Evolutionary conservation across 2,113 vertebrate species (phyloP), one percentile per base, ranked within the genome.

Genomic region (Ursus arctos): DNA sequence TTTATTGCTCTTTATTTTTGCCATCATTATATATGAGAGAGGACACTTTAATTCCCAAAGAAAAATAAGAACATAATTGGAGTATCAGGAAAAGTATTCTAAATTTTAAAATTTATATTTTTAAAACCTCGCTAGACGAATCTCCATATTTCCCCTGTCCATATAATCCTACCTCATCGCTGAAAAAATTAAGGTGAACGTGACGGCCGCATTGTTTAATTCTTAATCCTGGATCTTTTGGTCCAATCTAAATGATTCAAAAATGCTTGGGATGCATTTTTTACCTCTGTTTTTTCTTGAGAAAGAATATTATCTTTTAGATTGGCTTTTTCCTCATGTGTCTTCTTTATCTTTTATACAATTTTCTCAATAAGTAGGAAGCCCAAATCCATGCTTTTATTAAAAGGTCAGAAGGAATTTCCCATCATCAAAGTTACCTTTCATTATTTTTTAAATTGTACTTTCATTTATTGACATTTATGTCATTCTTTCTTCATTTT

Each of bases 251-350:
- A 97, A 57, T 85, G 31, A 47, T 51, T 87, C 24, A 71, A 76
- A 98, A 92, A 59, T 90, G 18, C 24, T 82, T 92, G 57, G n/a
- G n/a, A 80, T 87, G 33, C 12, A 72, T 67, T 96, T 79, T 96
- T 21, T 24, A 86, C 43, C 15, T 63, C 55, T 88, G 28, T 49
- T 47, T 18, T 31, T 88, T 79, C 49, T 80, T 82, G 6, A 47
- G 24, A 76, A 72, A 86, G 22, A 59, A 84, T 85, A 3, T 16
- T 16, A 47, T 76, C 65, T 85, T 85, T 83, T 59, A 57, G 6
- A 49, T 88, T 72, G 94, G 88, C 47, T 59, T 80, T 79, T 72
- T 83, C 49, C 59, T 43, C 28, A 7, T 84, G 36, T 36, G 57
- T 49, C 65, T 91, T 72, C 31, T 77, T 96, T 51, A 57, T 57